Percentiles rank a stretch among this genome's conserved stretches.
Evolutionary conservation across 2,113 vertebrate genomes (phyloP).

Genomic region (Argyrosomus japonicus): DNA sequence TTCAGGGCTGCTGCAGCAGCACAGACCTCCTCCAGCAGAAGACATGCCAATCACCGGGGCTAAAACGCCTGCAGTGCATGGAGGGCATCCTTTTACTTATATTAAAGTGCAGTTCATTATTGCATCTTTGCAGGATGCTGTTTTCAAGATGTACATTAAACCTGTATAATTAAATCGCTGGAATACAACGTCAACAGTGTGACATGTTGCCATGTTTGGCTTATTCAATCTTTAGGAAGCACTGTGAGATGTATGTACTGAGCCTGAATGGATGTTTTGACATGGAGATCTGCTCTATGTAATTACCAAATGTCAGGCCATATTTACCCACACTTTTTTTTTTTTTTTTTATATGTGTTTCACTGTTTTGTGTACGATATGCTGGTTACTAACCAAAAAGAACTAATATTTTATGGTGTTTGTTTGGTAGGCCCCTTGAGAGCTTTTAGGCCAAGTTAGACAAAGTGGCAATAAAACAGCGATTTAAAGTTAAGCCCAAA

Average conservation of each 20-base stretch:
- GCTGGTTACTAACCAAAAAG: too few relatives aligned
- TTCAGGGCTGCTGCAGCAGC: slow-evolving; percentile 59
- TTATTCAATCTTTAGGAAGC: background rate
- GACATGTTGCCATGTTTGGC: background rate
- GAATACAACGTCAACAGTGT: background rate
- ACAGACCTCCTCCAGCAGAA: slow-evolving; percentile 48
- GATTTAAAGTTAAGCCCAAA: background rate
- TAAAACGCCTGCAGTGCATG: slow-evolving; percentile 59
- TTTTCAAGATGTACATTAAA: background rate
- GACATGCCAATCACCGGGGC: slow-evolving; percentile 54
- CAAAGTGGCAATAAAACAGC: background rate
- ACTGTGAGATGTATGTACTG: background rate
- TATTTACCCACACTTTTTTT: background rate
- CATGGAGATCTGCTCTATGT: background rate
- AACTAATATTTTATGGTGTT: background rate
- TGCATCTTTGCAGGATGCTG: background rate
- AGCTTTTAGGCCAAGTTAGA: background rate
- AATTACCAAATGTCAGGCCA: background rate
- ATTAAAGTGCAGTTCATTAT: background rate
- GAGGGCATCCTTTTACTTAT: slow-evolving; percentile 15
- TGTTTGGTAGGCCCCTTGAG: background rate
- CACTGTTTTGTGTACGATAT: background rate
- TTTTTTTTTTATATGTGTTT: background rate
- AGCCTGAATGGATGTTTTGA: background rate
- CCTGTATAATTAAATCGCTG: background rate